These are phyloP conservation scores for Paramormyrops kingsleyae DNA, from an alignment of 2,113 vertebrate species.

Conservation along the genomic window DNA sequence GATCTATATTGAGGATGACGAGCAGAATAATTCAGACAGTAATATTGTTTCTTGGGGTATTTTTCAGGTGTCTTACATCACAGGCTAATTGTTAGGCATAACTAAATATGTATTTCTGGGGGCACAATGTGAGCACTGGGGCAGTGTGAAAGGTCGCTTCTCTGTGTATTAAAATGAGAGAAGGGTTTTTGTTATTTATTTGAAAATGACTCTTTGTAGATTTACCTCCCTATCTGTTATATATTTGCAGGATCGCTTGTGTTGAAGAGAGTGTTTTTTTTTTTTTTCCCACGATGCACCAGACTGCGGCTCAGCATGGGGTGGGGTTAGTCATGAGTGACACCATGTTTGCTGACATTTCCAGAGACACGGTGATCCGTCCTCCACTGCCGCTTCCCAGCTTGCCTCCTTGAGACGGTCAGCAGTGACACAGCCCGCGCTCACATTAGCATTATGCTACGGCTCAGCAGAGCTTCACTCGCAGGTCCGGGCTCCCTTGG, in stretches of 20 bases:
- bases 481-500: not conserved
- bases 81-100: not conserved
- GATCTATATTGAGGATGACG: not conserved
- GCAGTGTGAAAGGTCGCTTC: not conserved
- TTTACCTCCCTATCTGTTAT: not conserved
- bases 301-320: conserved; percentile 14
- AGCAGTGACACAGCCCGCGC: not conserved
- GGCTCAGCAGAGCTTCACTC: not conserved
- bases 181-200: not conserved
- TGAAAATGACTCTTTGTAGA: not conserved
- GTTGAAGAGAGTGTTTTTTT: not conserved
- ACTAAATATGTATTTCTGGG: not conserved
- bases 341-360: conserved; percentile 13
- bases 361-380: not conserved
- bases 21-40: not conserved
- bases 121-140: not conserved
- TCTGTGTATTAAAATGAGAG: not conserved
- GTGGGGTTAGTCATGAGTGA: conserved; percentile 17
- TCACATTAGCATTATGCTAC: not conserved
- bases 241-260: not conserved
- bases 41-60: not conserved
- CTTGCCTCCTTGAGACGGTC: not conserved
- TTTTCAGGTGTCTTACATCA: not conserved
- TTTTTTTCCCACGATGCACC: conserved; percentile 9
- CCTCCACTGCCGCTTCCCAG: not conserved